Evolutionary conservation across 2,888 invertebrate species (phyloP).

Genomic region (Latrodectus elegans): DNA sequence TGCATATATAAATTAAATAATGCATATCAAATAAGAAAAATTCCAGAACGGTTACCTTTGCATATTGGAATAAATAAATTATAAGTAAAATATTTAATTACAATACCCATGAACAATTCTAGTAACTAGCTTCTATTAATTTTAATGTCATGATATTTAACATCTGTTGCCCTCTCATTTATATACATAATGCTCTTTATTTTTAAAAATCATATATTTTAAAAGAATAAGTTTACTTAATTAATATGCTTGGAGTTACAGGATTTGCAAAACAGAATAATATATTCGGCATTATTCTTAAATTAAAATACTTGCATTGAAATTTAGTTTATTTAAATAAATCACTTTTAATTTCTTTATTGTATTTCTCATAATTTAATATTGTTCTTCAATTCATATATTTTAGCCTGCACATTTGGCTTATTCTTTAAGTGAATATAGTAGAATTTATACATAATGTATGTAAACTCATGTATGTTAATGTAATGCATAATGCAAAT

Average conservation of each 20-base stretch:
- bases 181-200: neutral
- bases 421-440: too few relatives aligned
- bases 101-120: neutral
- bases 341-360: neutral
- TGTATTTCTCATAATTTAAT: too few relatives aligned
- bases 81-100: conserved; percentile 5
- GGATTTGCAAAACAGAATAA: too few relatives aligned
- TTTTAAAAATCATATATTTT: too few relatives aligned
- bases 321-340: neutral
- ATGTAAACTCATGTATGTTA: too few relatives aligned
- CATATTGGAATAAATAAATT: neutral
- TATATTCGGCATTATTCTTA: neutral
- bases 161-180: conserved; percentile 2
- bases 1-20: neutral
- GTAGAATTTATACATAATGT: too few relatives aligned
- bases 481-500: too few relatives aligned
- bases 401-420: too few relatives aligned
- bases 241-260: too few relatives aligned
- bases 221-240: too few relatives aligned
- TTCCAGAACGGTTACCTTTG: neutral
- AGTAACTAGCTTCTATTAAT: neutral
- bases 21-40: neutral
- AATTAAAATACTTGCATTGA: neutral
- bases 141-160: neutral
- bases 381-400: too few relatives aligned